These are phyloP conservation scores for Agapostemon virescens DNA, from an alignment of 2,888 invertebrate genomes.

Conservation along the genomic window DNA sequence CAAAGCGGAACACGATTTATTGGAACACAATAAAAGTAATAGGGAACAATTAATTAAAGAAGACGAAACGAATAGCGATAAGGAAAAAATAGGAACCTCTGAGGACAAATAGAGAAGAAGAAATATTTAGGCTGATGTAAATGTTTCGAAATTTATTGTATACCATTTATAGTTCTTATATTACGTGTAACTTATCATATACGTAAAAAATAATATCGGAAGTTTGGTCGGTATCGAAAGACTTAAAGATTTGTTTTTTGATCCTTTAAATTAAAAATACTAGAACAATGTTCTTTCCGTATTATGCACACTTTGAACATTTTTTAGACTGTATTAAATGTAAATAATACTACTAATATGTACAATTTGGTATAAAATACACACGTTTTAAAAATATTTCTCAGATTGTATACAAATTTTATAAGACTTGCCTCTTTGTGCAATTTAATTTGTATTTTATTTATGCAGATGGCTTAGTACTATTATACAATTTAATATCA, in stretches of 20 bases:
- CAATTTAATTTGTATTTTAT: not conserved
- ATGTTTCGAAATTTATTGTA: constrained; percentile 56
- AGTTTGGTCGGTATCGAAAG: constrained; percentile 40
- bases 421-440: not conserved
- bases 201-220: constrained; percentile 37
- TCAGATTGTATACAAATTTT: constrained; percentile 32
- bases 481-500: constrained; percentile 23
- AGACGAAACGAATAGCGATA: constrained; percentile 10
- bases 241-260: constrained; percentile 16
- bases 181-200: constrained; percentile 30
- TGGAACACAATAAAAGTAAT: constrained; percentile 61
- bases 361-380: constrained; percentile 50
- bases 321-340: constrained; percentile 11
- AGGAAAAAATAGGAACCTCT: constrained; percentile 17
- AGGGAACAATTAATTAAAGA: constrained; percentile 15
- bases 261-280: constrained; percentile 24
- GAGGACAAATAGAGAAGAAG: constrained; percentile 22
- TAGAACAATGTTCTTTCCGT: constrained; percentile 12
- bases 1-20: constrained; percentile 31
- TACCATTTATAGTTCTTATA: constrained; percentile 27
- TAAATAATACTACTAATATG: constrained; percentile 43
- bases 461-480: not conserved
- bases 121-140: constrained; percentile 24
- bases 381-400: constrained; percentile 32
- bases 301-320: constrained; percentile 13